Evolutionary conservation across 2,888 invertebrate genomes (phyloP).

Genomic region (Hemithea aestivaria): DNA sequence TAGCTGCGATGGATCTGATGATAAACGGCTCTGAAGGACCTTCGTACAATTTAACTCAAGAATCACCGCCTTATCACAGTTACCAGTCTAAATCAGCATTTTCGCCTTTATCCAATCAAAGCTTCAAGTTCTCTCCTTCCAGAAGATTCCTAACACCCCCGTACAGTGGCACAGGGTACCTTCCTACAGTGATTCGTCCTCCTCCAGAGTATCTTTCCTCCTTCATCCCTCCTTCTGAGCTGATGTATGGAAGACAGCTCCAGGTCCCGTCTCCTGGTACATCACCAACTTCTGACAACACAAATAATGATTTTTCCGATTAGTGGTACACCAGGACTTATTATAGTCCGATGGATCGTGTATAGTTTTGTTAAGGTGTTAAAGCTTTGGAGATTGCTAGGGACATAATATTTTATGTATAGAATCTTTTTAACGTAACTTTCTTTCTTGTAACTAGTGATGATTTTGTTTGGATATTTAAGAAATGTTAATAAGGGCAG

Average conservation of each 20-base stretch:
- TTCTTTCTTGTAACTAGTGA: too few species aligned
- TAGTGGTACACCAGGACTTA: slow-evolving; percentile 52
- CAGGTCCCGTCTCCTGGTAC: slow-evolving; percentile 71
- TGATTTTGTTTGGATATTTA: too few species aligned
- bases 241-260: slow-evolving; percentile 68
- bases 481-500: too few species aligned
- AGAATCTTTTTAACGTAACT: too few species aligned
- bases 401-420: too few species aligned
- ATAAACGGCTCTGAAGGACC: slow-evolving; percentile 81
- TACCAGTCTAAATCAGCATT: slow-evolving; percentile 86
- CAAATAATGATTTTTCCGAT: slow-evolving; percentile 74
- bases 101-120: slow-evolving; percentile 83
- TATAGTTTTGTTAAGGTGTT: slow-evolving; percentile 1
- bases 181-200: slow-evolving; percentile 86
- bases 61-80: slow-evolving; percentile 65
- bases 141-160: slow-evolving; percentile 90
- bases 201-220: slow-evolving; percentile 72
- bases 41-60: slow-evolving; percentile 62
- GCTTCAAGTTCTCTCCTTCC: slow-evolving; percentile 83
- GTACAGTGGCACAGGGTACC: slow-evolving; percentile 89
- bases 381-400: not conserved
- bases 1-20: slow-evolving; percentile 96
- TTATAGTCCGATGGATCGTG: slow-evolving; percentile 21
- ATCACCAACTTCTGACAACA: slow-evolving; percentile 72
- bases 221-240: slow-evolving; percentile 68